These are phyloP conservation scores for Parasteatoda tepidariorum DNA, from an alignment of 1,140 invertebrate species.

Conservation along the genomic window DNA sequence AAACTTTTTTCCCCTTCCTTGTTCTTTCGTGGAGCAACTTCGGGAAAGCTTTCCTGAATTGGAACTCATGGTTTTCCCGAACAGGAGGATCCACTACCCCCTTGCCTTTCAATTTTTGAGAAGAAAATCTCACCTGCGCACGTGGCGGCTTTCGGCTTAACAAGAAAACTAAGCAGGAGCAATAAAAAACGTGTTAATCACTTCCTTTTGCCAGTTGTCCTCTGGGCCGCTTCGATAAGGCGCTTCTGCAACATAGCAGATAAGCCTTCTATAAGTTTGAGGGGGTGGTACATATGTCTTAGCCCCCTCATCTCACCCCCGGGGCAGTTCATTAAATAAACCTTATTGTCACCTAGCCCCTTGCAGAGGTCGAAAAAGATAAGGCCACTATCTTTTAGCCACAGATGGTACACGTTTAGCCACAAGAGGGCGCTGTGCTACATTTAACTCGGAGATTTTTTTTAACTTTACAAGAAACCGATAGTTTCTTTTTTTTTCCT, in stretches of 20 bases:
- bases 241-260: conserved; percentile 50
- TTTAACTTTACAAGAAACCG: neutral
- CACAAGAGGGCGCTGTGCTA: conserved; percentile 51
- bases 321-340: conserved; percentile 57
- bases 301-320: conserved; percentile 1
- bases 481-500: neutral
- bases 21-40: no score
- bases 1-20: no score
- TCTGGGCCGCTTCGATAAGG: conserved; percentile 25
- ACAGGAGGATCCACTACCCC: neutral
- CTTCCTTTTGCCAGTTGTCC: conserved; percentile 39
- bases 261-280: conserved; percentile 55
- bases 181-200: conserved; percentile 55
- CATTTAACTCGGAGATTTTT: conserved; percentile 1
- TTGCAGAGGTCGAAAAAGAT: conserved; percentile 49
- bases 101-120: neutral
- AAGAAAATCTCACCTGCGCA: neutral
- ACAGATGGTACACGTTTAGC: conserved; percentile 37
- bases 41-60: no score
- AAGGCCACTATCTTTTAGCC: conserved; percentile 52
- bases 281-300: conserved; percentile 54
- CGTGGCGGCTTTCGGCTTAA: neutral
- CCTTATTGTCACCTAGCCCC: conserved; percentile 49
- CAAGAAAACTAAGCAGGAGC: conserved; percentile 36
- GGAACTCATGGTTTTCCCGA: no score